phyloP scores from a whole-genome alignment of 2,113 vertebrate species.

The Sylvicapra grimmia region DNA sequence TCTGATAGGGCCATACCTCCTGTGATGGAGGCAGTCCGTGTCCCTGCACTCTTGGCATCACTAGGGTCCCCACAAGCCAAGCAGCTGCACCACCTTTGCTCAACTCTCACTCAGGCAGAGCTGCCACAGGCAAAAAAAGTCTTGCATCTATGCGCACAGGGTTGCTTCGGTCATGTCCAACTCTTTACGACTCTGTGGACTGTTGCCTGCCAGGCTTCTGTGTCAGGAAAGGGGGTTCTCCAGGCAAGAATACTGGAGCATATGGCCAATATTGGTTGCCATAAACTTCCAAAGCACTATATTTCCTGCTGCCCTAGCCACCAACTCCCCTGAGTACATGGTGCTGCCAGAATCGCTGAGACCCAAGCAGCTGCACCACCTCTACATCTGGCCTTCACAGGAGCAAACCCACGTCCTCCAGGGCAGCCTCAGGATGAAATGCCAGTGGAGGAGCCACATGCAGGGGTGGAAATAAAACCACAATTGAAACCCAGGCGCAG shows the following conservation, averaged over 20 bases:
- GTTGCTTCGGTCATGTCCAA: accelerated
- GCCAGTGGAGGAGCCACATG: background rate
- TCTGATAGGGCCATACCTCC: background rate
- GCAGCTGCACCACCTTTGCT: background rate
- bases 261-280: background rate
- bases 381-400: background rate
- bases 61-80: background rate
- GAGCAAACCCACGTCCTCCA: background rate
- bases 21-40: accelerated
- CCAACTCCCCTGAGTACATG: background rate
- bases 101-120: background rate
- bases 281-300: background rate
- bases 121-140: background rate
- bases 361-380: background rate
- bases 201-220: background rate
- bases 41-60: background rate
- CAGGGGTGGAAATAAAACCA: background rate
- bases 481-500: background rate
- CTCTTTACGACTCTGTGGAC: background rate
- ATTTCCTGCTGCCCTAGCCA: accelerated
- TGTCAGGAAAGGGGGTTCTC: background rate
- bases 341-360: background rate
- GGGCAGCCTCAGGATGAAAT: background rate
- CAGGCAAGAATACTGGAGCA: background rate
- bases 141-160: accelerated